Evolutionary conservation across 2,113 vertebrate genomes (phyloP), one percentile per base, ranked within the genome.

Genomic region (Lagopus leucura): DNA sequence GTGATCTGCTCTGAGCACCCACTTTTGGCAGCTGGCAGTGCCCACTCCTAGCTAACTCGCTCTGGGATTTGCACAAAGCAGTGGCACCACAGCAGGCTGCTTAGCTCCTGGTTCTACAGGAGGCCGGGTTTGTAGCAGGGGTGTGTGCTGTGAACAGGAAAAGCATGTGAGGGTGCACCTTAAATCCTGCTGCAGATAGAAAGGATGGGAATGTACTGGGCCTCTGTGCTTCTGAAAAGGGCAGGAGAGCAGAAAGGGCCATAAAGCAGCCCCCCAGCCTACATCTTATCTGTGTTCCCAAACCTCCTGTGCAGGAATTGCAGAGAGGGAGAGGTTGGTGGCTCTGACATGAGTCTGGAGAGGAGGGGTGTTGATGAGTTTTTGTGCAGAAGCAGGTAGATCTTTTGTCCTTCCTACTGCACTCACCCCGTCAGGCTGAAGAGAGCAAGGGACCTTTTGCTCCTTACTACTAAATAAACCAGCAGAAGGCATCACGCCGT

Each of bases 241-340:
- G 40, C 63, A 88, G 25, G 76, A 86, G 79, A 20, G 20, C 45
- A 32, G 69, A 61, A 60, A 63, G 38, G 64, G 69, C n/a, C n/a
- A 82, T 71, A 69, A 27, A 17, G 48, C 17, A n/a, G 20, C 55
- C 65, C 36, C 11, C 45, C 19, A 28, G 34, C 71, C 60, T 81
- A 8, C 28, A 30, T 89, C 66, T 85, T 43, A 58, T 69, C n/a
- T 54, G n/a, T 18, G 6, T 48, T 54, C 63, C 78, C 55, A 47
- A 42, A 84, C 32, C 47, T 91, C 40, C 78, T 82, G 54, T 71
- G 84, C 48, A 82, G 75, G 77, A 93, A 72, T 72, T 89, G 72
- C 48, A 91, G 67, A 87, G 57, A 47, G 76, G 77, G 32, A 89
- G 36, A 74, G 5, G 32, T 92, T 84, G 0, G 0, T 72, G 61